Percentiles rank a stretch among this genome's conserved stretches.
Evolutionary conservation across 2,888 invertebrate genomes (phyloP).

Genomic region (Drosophila nr. perissopoda): DNA sequence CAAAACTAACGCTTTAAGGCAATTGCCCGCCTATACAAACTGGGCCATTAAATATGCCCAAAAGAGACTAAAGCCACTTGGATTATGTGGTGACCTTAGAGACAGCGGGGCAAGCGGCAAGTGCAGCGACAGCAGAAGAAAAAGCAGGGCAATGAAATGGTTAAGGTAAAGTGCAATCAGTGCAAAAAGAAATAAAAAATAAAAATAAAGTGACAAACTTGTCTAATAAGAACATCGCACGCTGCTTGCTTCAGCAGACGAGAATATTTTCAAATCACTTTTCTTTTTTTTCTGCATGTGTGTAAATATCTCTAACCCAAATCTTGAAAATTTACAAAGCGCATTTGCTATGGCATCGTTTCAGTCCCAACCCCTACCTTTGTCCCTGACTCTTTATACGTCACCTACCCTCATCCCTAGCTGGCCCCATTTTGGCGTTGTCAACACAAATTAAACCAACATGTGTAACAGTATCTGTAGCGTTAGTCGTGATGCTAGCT

Average conservation of each 20-base stretch:
- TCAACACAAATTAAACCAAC: conserved; percentile 75
- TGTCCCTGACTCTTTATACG: neutral
- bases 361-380: neutral
- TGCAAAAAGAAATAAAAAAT: conserved; percentile 9
- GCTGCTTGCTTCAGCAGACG: conserved; percentile 19
- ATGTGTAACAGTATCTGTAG: conserved; percentile 57
- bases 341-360: conserved; percentile 39
- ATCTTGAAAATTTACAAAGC: conserved; percentile 77
- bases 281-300: conserved; percentile 32
- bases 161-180: conserved; percentile 52
- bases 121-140: neutral
- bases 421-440: conserved; percentile 58
- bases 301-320: conserved; percentile 76
- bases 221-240: conserved; percentile 47
- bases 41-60: conserved; percentile 34
- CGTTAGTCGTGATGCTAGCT: conserved; percentile 11
- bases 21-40: conserved; percentile 17
- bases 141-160: conserved; percentile 16
- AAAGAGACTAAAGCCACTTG: conserved; percentile 28
- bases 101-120: conserved; percentile 4
- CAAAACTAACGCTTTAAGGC: conserved; percentile 19
- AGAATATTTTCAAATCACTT: conserved; percentile 10
- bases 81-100: conserved; percentile 56
- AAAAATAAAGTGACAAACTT: conserved; percentile 41
- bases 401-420: neutral